Evolutionary conservation across 2,797 vertebrate genomes (phyloP).

Genomic region (Loris lydekkerianus): DNA sequence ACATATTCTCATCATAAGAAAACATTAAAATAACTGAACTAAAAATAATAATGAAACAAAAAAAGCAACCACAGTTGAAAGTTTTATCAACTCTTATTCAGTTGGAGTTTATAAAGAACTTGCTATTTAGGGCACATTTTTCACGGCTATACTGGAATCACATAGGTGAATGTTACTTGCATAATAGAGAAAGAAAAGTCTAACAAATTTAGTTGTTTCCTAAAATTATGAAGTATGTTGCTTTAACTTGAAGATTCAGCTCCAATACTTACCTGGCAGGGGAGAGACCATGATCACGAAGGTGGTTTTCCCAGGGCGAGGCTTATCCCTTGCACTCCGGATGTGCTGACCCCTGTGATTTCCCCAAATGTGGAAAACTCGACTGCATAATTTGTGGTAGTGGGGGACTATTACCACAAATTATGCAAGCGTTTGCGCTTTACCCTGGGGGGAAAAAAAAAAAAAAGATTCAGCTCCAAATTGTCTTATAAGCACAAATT

Average conservation of each 20-base stretch:
- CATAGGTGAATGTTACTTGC: background rate
- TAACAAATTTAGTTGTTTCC: background rate
- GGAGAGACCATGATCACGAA: too few relatives aligned
- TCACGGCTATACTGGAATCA: background rate
- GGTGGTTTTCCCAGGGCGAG: too few relatives aligned
- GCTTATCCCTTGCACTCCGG: too few relatives aligned
- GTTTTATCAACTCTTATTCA: background rate
- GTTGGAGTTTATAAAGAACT: background rate
- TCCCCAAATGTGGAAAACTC: too few relatives aligned
- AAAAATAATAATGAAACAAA: background rate
- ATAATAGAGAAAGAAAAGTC: background rate
- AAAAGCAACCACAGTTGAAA: background rate
- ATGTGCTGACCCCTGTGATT: too few relatives aligned
- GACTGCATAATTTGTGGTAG: too few relatives aligned
- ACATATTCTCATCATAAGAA: constrained; percentile 20
- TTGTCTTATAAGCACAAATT: background rate
- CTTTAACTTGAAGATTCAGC: background rate
- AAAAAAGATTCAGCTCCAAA: background rate
- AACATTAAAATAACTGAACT: background rate
- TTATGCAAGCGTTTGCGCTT: too few relatives aligned
- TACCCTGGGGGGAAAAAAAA: too few relatives aligned
- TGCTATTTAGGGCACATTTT: background rate
- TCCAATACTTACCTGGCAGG: background rate
- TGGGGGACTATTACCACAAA: too few relatives aligned
- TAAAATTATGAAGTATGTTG: background rate